Conservation (phyloP, 1,140 invertebrate genomes). For the Cydia amplana region DNA sequence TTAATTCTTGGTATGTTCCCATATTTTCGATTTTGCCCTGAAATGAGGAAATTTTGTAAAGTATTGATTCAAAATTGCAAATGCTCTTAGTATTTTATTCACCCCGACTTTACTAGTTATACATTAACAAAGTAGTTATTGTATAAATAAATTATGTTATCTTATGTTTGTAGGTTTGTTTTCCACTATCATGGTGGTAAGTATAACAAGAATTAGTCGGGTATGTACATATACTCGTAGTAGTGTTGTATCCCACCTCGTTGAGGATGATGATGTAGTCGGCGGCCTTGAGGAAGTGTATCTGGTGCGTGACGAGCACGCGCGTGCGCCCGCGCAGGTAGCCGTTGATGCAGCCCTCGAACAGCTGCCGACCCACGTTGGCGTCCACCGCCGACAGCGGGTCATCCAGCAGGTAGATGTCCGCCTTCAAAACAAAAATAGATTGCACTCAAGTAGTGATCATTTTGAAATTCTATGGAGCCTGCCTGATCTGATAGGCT, state of each 20-base stretch:
- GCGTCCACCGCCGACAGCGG: constrained; percentile 90
- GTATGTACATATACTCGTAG: background rate
- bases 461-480: no score
- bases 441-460: constrained; percentile 19
- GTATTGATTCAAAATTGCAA: background rate
- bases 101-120: no score
- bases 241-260: constrained; percentile 77
- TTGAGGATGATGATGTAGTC: constrained; percentile 89
- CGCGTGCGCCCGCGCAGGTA: constrained; percentile 82
- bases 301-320: constrained; percentile 90
- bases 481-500: no score
- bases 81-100: no score
- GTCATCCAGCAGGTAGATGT: constrained; percentile 92
- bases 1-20: constrained; percentile 80
- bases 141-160: no score
- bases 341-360: constrained; percentile 85
- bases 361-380: constrained; percentile 86
- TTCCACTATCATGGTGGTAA: no score
- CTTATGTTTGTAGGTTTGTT: no score
- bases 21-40: constrained; percentile 81
- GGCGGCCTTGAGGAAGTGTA: constrained; percentile 88
- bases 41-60: constrained; percentile 33
- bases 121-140: no score
- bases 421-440: constrained; percentile 78
- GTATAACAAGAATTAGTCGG: background rate